Percentiles rank a stretch among this genome's conserved stretches.
These are phyloP conservation scores for Thalassophryne amazonica DNA, from an alignment of 2,797 vertebrate species.

Conservation along the genomic window DNA sequence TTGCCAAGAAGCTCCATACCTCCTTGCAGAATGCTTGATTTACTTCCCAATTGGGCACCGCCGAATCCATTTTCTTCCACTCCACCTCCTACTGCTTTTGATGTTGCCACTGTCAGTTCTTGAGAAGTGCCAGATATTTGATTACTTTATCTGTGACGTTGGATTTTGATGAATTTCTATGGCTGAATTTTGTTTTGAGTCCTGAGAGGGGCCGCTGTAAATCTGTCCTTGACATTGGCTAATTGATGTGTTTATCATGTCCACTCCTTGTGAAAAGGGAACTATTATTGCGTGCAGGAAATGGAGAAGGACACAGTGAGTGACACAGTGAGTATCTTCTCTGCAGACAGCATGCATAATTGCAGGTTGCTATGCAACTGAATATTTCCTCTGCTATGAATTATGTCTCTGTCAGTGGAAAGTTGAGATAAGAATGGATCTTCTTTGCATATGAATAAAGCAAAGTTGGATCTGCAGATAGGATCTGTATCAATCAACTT, in stretches of 20 bases:
- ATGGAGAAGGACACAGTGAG: conserved; percentile 41
- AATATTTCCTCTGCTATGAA: conserved; percentile 62
- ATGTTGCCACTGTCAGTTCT: conserved; percentile 18
- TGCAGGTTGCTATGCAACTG: conserved; percentile 76
- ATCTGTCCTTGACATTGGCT: conserved; percentile 18
- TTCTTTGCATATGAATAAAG: conserved; percentile 67
- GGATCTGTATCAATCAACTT: conserved; percentile 33
- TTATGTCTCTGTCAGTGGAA: conserved; percentile 63
- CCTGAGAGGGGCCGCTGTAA: conserved; percentile 5
- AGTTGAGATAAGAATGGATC: conserved; percentile 60
- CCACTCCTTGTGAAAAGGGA: conserved; percentile 24
- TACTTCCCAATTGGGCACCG: conserved; percentile 12
- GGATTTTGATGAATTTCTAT: conserved; percentile 17
- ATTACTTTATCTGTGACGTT: conserved; percentile 7
- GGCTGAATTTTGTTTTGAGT: conserved; percentile 4
- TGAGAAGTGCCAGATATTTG: conserved; percentile 8
- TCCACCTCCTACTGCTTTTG: conserved; percentile 5
- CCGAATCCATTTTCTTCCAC: conserved; percentile 28
- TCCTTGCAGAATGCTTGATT: conserved; percentile 25
- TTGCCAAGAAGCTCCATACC: conserved; percentile 5
- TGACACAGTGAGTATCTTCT: conserved; percentile 45
- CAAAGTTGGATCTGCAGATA: conserved; percentile 25
- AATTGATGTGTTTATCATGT: conserved; percentile 49
- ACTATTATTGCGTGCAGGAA: conserved; percentile 19
- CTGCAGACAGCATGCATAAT: conserved; percentile 64